Percentiles rank a stretch among this genome's conserved stretches.
These are phyloP conservation scores for Anniella stebbinsi DNA, from an alignment of 2,797 vertebrate genomes.

Conservation along the genomic window DNA sequence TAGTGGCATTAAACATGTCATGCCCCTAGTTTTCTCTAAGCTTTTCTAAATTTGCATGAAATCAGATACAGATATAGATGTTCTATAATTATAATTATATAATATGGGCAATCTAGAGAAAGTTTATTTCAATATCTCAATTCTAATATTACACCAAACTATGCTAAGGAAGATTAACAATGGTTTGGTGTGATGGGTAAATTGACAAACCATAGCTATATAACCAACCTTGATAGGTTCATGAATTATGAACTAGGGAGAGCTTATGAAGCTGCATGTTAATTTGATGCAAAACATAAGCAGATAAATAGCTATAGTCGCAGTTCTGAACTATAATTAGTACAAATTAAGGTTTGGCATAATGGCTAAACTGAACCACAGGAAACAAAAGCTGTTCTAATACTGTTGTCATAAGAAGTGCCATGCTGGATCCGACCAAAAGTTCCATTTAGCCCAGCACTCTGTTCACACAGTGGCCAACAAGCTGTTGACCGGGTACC, in stretches of 20 bases:
- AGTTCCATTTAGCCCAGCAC: no score
- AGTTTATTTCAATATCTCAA: background rate
- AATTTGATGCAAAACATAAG: background rate
- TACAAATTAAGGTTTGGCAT: background rate
- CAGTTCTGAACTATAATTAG: background rate
- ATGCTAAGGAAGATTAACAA: background rate
- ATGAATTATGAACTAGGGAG: background rate
- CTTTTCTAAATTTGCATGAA: background rate
- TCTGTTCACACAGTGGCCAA: no score
- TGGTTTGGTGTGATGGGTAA: background rate
- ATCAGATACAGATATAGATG: no score
- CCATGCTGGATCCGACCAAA: no score
- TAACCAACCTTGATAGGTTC: background rate
- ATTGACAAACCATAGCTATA: background rate
- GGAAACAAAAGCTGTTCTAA: background rate
- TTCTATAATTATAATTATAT: no score
- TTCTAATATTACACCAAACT: background rate
- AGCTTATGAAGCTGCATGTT: background rate
- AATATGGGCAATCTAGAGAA: background rate
- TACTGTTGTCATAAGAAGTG: background rate
- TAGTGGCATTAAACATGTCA: background rate
- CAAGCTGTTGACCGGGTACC: no score
- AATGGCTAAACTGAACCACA: background rate
- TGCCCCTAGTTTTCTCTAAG: no score
- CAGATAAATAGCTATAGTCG: background rate